Evolutionary conservation across 2,888 invertebrate genomes (phyloP).

Genomic region (Caenorhabditis japonica): DNA sequence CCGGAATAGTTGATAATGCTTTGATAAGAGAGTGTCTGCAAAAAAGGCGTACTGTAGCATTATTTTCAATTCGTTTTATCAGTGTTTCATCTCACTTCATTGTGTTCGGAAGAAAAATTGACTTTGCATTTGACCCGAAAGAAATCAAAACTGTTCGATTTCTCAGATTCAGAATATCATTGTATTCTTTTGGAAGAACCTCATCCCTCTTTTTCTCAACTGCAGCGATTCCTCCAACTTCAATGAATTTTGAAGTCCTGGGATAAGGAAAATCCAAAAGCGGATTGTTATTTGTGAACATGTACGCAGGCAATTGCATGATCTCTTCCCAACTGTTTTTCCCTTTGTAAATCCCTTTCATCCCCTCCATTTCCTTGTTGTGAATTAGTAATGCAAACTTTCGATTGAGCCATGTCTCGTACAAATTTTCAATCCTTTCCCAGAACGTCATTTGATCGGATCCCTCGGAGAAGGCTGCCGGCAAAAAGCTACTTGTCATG

Average conservation of each 20-base stretch:
- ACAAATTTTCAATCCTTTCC: conserved; percentile 22
- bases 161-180: conserved; percentile 27
- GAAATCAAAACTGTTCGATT: conserved; percentile 36
- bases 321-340: conserved; percentile 32
- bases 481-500: conserved; percentile 29
- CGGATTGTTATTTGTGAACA: conserved; percentile 40
- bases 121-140: conserved; percentile 40
- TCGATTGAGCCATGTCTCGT: conserved; percentile 26
- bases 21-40: conserved; percentile 53
- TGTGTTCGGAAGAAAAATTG: conserved; percentile 19
- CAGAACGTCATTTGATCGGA: conserved; percentile 32
- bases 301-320: conserved; percentile 21
- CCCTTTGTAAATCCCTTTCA: conserved; percentile 22
- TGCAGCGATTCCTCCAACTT: conserved; percentile 39
- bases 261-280: conserved; percentile 41
- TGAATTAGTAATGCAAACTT: conserved; percentile 14
- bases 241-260: conserved; percentile 29
- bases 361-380: conserved; percentile 22
- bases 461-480: conserved; percentile 23
- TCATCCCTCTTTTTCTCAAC: conserved; percentile 24
- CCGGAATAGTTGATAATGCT: conserved; percentile 43
- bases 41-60: neutral
- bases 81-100: conserved; percentile 26
- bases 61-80: neutral
- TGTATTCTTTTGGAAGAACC: conserved; percentile 11